These are phyloP conservation scores for Temnothorax longispinosus DNA, from an alignment of 1,140 invertebrate species.

Conservation along the genomic window DNA sequence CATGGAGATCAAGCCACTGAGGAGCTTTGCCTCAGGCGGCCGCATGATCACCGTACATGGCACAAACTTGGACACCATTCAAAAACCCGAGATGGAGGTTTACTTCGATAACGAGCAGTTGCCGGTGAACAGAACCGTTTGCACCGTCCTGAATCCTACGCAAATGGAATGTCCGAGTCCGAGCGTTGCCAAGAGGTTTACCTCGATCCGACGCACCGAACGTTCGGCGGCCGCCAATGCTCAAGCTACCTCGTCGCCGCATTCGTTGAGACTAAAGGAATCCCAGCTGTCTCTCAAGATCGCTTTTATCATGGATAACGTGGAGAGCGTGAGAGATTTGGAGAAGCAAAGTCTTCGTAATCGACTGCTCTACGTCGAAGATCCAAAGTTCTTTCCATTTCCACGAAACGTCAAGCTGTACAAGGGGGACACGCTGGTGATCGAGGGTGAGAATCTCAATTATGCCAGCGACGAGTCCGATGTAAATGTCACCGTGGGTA, in stretches of 20 bases:
- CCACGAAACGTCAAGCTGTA: slow-evolving; percentile 94
- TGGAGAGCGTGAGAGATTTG: slow-evolving; percentile 94
- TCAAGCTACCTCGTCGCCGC: slow-evolving; percentile 53
- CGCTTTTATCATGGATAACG: slow-evolving; percentile 98
- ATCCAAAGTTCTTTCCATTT: slow-evolving; percentile 96
- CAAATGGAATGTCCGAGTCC: slow-evolving; percentile 98
- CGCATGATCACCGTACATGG: slow-evolving; percentile 97
- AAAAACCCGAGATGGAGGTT: slow-evolving; percentile 95
- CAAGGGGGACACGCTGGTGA: slow-evolving; percentile 97
- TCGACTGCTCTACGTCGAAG: slow-evolving; percentile 95
- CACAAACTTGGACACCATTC: slow-evolving; percentile 95
- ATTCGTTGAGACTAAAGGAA: slow-evolving; percentile 82
- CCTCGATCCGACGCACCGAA: slow-evolving; percentile 64
- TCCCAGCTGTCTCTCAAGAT: slow-evolving; percentile 90
- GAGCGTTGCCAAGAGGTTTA: slow-evolving; percentile 86
- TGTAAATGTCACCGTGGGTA: slow-evolving; percentile 97
- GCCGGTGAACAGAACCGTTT: slow-evolving; percentile 93
- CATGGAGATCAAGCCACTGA: slow-evolving; percentile 95
- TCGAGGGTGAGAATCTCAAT: slow-evolving; percentile 97
- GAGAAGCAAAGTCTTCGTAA: slow-evolving; percentile 93
- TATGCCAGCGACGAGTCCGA: slow-evolving; percentile 96
- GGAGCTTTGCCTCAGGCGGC: slow-evolving; percentile 96
- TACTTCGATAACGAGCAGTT: slow-evolving; percentile 90
- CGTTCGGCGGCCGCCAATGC: slow-evolving; percentile 23
- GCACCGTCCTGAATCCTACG: slow-evolving; percentile 94